These are phyloP conservation scores for Phylloscopus whistleri DNA, from an alignment of 2,113 vertebrate genomes.

Conservation along the genomic window DNA sequence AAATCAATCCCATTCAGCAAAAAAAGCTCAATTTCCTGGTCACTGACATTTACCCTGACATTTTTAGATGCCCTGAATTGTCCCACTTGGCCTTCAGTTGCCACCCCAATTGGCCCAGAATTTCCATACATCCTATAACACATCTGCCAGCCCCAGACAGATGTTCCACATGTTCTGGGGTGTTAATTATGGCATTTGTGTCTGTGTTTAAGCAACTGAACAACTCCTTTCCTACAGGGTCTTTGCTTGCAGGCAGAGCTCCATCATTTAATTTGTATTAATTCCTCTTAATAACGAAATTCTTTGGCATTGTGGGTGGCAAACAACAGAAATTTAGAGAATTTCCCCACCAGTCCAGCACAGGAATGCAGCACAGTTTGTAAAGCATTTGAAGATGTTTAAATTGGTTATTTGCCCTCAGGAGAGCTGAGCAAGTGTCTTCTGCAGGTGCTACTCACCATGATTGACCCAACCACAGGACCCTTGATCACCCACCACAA, in stretches of 20 bases:
- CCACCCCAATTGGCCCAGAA: not conserved
- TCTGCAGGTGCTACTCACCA: slow-evolving; percentile 76
- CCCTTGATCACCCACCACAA: slow-evolving; percentile 99
- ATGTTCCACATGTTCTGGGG: not conserved
- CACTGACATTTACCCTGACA: not conserved
- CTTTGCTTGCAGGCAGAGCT: not conserved
- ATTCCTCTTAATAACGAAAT: not conserved
- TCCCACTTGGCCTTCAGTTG: not conserved
- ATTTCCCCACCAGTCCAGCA: not conserved
- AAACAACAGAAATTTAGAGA: not conserved
- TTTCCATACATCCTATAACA: not conserved
- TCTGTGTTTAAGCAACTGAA: not conserved
- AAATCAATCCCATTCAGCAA: not conserved
- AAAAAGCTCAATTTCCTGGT: not conserved
- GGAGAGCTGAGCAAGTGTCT: not conserved
- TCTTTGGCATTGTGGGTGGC: not conserved
- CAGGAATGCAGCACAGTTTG: not conserved
- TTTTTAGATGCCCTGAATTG: not conserved
- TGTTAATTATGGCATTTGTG: not conserved
- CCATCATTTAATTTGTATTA: not conserved
- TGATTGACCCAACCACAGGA: slow-evolving; percentile 93
- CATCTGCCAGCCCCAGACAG: not conserved
- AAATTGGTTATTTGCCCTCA: not conserved
- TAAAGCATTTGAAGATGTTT: not conserved
- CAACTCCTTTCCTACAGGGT: not conserved